Evolutionary conservation across 2,113 vertebrate species (phyloP), one percentile per base, ranked within the genome.

Genomic region (Crypturellus undulatus): DNA sequence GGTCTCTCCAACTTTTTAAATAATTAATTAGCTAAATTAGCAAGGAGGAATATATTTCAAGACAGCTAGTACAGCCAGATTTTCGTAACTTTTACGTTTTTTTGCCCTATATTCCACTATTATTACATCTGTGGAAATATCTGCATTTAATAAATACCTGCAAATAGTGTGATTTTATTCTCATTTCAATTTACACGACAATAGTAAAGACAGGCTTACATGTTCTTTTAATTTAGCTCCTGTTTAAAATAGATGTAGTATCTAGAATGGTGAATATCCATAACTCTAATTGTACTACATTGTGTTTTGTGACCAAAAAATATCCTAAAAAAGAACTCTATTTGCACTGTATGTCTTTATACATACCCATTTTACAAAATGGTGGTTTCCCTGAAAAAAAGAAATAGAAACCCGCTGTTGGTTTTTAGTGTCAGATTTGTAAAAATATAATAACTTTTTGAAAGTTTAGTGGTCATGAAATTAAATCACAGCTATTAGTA

Each of bases 251-350:
- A 45, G 9, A 12, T 1, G 30, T 71, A 8, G 3, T 51, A 51
- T 64, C 18, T 56, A 79, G 12, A 40, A 63, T 59, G 24, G 25
- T 90, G 47, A 0, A 10, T 62, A 79, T 38, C 69, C 67, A 38
- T 52, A 71, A 12, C 34, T 71, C 32, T 63, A 75, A 71, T 40
- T 79, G 22, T 60, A 52, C 6, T 13, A 24, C 28, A 63, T 14
- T 38, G 25, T 52, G 83, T 81, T 91, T 91, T 76, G 38, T 52
- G 52, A 81, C n/a, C 42, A 83, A 89, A 95, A 90, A 90, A 65
- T 1, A 69, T 56, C 16, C 52, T 89, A 89, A 84, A 82, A 26
- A 21, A 28, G 4, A 89, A 87, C 71, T 34, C 43, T 73, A 92
- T 87, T 67, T 87, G 9, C 71, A 69, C 19, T 65, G 52, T 43